A percentile compares a stretch with the other conserved stretches of the same genome.
Conservation (phyloP, 2,113 vertebrate species). For the Ictidomys tridecemlineatus region DNA sequence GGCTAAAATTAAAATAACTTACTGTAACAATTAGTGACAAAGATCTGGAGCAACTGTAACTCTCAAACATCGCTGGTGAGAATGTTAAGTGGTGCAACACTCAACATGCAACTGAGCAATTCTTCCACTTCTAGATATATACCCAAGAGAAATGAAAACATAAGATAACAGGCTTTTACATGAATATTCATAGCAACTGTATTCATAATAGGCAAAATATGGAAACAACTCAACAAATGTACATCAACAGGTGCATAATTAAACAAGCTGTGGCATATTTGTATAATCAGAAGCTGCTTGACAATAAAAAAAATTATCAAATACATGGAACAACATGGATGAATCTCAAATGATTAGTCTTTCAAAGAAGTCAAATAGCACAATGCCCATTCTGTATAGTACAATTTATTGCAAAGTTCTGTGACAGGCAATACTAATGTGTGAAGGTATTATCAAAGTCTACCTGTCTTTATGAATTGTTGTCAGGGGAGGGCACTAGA, state of each 20-base stretch:
- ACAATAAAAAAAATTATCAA: not conserved
- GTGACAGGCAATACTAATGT: not conserved
- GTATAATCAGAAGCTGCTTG: not conserved
- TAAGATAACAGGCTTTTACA: not conserved
- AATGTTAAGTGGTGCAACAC: not conserved
- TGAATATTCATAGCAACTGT: not conserved
- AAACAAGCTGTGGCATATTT: not conserved
- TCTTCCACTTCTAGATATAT: not conserved
- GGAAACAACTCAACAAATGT: not conserved
- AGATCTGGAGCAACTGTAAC: not conserved
- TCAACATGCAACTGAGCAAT: not conserved
- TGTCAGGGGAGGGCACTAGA: accelerated
- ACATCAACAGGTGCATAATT: not conserved
- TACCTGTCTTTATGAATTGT: not conserved
- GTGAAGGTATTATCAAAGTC: too few species aligned
- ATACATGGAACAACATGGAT: not conserved
- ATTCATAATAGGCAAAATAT: not conserved
- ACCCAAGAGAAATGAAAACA: not conserved
- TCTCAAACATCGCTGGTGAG: not conserved
- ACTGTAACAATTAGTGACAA: not conserved
- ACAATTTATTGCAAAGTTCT: not conserved
- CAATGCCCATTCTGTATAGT: not conserved
- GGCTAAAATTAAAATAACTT: not conserved
- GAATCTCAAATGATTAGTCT: not conserved
- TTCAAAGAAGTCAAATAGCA: not conserved